These are phyloP conservation scores for Podotricha telesiphe DNA, from an alignment of 2,888 invertebrate species.

Conservation along the genomic window DNA sequence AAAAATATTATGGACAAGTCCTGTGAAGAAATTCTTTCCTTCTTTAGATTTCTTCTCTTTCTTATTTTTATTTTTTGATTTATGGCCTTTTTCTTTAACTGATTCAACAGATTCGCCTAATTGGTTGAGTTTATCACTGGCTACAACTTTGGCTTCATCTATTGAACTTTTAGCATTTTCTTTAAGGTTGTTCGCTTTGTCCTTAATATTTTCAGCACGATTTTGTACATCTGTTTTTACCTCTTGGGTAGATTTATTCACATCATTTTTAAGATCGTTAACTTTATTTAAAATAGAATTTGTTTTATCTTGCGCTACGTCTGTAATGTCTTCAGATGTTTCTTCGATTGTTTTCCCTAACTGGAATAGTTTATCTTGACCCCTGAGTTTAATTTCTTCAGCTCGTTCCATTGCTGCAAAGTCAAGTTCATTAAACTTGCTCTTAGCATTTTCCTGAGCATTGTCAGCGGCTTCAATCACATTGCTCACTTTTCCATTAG, in stretches of 20 bases:
- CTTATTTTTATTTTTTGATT: constrained; percentile 53
- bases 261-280: constrained; percentile 56
- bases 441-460: constrained; percentile 61
- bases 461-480: constrained; percentile 61
- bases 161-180: constrained; percentile 62
- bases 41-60: constrained; percentile 74
- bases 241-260: constrained; percentile 64
- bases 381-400: constrained; percentile 62
- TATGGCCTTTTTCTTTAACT: constrained; percentile 61
- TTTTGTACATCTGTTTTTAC: constrained; percentile 47
- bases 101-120: constrained; percentile 62
- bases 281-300: constrained; percentile 47
- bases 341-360: constrained; percentile 60
- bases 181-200: constrained; percentile 58
- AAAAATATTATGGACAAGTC: constrained; percentile 74
- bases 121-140: constrained; percentile 62
- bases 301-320: constrained; percentile 46
- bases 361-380: constrained; percentile 57
- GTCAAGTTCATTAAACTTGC: constrained; percentile 71
- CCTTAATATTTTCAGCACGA: constrained; percentile 56
- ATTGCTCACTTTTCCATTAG: constrained; percentile 64
- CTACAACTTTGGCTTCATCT: constrained; percentile 56
- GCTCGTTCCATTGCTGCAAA: constrained; percentile 70
- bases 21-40: constrained; percentile 74
- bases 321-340: constrained; percentile 56